Evolutionary conservation across 2,113 vertebrate species (phyloP).

Genomic region (Oryzias javanicus): DNA sequence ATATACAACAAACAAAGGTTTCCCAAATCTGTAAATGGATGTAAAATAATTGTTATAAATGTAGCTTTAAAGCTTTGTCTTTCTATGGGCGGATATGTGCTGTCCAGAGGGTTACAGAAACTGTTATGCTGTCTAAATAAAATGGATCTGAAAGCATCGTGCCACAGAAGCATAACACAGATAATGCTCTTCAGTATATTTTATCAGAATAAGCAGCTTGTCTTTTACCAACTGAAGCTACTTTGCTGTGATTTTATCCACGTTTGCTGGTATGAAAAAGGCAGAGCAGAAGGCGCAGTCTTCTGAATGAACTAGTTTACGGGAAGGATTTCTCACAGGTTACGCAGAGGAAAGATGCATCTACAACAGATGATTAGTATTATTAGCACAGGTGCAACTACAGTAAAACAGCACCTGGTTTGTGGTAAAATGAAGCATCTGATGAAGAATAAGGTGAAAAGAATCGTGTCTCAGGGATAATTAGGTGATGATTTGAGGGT

Average conservation of each 20-base stretch:
- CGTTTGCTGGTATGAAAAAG: conserved; percentile 73
- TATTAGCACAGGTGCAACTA: conserved; percentile 78
- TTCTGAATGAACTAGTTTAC: conserved; percentile 69
- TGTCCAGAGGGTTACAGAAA: conserved; percentile 18
- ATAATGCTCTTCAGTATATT: conserved; percentile 66
- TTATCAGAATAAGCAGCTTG: conserved; percentile 77
- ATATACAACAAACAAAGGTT: background rate
- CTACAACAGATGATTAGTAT: conserved; percentile 72
- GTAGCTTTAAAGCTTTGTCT: too few relatives aligned
- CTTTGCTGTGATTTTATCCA: conserved; percentile 77
- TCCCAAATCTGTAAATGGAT: too few relatives aligned
- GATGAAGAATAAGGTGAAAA: conserved; percentile 59
- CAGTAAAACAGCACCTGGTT: conserved; percentile 71
- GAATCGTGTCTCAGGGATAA: conserved; percentile 49
- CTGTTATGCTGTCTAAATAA: conserved; percentile 20
- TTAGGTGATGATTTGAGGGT: too few relatives aligned
- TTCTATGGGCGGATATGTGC: background rate
- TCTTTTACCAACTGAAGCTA: conserved; percentile 75
- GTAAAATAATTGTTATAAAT: too few relatives aligned
- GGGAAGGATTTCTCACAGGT: conserved; percentile 65
- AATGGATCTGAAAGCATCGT: conserved; percentile 34
- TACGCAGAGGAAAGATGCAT: conserved; percentile 66
- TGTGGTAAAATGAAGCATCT: conserved; percentile 40
- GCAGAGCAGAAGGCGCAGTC: conserved; percentile 66
- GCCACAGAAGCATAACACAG: conserved; percentile 57